phyloP scores from a whole-genome alignment of 1,140 invertebrate genomes.

The Venturia canescens region DNA sequence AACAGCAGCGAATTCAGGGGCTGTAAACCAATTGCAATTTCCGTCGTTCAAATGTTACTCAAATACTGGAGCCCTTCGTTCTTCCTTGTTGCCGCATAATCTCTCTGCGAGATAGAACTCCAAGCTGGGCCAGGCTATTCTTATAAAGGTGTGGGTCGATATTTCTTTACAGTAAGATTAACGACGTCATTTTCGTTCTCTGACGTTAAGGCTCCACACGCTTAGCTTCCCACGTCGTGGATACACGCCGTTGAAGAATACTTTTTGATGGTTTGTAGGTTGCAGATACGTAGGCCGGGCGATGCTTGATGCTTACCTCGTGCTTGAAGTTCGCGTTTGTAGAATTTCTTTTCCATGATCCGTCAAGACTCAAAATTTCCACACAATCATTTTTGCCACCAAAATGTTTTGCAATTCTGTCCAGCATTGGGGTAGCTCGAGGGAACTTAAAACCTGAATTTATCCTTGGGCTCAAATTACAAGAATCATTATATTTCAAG shows the following conservation, averaged over 20 bases:
- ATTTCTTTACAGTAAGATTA: slow-evolving; percentile 1
- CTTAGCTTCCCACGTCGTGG: not conserved
- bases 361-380: not conserved
- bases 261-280: not conserved
- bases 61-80: not conserved
- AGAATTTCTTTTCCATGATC: too few relatives aligned
- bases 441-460: too few relatives aligned
- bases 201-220: not conserved
- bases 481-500: too few relatives aligned
- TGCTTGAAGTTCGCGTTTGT: too few relatives aligned
- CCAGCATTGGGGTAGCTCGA: too few relatives aligned
- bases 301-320: too few relatives aligned
- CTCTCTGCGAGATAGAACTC: not conserved
- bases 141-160: not conserved
- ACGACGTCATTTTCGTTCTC: not conserved
- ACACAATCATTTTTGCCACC: too few relatives aligned
- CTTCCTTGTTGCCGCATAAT: not conserved
- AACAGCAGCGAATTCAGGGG: not conserved
- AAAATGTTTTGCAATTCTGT: too few relatives aligned
- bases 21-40: not conserved
- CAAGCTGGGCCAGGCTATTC: not conserved
- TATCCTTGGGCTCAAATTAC: too few relatives aligned
- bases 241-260: not conserved
- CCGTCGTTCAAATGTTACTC: not conserved
- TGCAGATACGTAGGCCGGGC: not conserved